These are phyloP conservation scores for Notarius lentiginosus DNA, from an alignment of 2,113 vertebrate species.

Conservation along the genomic window DNA sequence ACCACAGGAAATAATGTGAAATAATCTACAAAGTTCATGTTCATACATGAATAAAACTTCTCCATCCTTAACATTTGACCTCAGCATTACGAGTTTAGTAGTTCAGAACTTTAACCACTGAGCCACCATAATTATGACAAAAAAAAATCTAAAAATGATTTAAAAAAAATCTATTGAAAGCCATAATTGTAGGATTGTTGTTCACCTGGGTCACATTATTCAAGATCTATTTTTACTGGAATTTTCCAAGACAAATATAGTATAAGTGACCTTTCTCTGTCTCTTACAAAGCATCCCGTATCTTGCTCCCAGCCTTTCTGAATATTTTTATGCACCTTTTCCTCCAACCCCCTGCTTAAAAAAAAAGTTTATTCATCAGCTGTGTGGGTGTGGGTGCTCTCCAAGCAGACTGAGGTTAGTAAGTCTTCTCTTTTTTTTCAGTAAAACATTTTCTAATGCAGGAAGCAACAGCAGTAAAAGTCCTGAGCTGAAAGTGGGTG, in stretches of 20 bases:
- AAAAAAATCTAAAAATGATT: too few species aligned
- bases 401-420: constrained; percentile 34
- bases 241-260: constrained; percentile 9
- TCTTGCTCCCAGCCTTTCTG: background rate
- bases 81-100: too few species aligned
- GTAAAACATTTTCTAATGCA: constrained; percentile 20
- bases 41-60: too few species aligned
- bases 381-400: constrained; percentile 35
- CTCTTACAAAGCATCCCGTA: background rate
- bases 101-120: too few species aligned
- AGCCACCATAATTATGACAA: too few species aligned
- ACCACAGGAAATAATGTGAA: too few species aligned
- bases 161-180: too few species aligned
- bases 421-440: constrained; percentile 37
- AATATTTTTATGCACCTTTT: constrained; percentile 31
- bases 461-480: constrained; percentile 18
- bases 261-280: background rate
- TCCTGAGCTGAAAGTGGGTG: constrained; percentile 17
- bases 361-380: constrained; percentile 39
- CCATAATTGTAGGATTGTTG: background rate
- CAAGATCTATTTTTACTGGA: background rate
- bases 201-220: background rate
- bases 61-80: too few species aligned
- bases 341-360: constrained; percentile 26
- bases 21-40: too few species aligned